Percentiles rank a stretch among this genome's conserved stretches.
Conservation (phyloP, 1,140 invertebrate genomes). For the Pinna nobilis region DNA sequence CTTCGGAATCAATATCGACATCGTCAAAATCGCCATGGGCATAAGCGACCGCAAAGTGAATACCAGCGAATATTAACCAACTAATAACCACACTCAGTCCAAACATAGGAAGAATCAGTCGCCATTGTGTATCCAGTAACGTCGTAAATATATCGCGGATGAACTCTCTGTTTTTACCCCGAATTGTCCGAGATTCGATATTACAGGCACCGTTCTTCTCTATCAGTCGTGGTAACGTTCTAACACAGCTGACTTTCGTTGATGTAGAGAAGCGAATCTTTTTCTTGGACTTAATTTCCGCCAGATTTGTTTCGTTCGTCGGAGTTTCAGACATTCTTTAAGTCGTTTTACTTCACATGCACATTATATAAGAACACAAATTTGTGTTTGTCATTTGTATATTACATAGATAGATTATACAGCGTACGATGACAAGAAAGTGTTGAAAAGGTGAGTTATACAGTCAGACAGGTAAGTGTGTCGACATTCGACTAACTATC, state of each 20-base stretch:
- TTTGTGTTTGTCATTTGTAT: no score
- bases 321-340: no score
- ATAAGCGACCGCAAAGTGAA: slow-evolving; percentile 69
- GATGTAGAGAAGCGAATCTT: slow-evolving; percentile 20
- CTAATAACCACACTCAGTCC: slow-evolving; percentile 64
- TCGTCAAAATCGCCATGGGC: slow-evolving; percentile 49
- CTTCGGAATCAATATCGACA: slow-evolving; percentile 24
- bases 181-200: slow-evolving; percentile 33
- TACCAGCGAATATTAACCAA: slow-evolving; percentile 71
- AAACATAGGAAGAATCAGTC: slow-evolving; percentile 68
- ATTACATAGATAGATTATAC: no score
- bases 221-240: slow-evolving; percentile 27
- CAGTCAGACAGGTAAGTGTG: no score
- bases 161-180: slow-evolving; percentile 30
- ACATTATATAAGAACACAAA: no score
- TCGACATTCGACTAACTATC: no score
- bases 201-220: slow-evolving; percentile 41
- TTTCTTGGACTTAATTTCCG: not conserved
- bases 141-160: slow-evolving; percentile 86
- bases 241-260: not conserved
- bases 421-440: no score
- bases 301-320: no score
- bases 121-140: slow-evolving; percentile 77
- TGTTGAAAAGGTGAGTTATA: no score
- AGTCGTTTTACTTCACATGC: no score